phyloP scores from a whole-genome alignment of 2,888 invertebrate species.

The Dromius quadrimaculatus region DNA sequence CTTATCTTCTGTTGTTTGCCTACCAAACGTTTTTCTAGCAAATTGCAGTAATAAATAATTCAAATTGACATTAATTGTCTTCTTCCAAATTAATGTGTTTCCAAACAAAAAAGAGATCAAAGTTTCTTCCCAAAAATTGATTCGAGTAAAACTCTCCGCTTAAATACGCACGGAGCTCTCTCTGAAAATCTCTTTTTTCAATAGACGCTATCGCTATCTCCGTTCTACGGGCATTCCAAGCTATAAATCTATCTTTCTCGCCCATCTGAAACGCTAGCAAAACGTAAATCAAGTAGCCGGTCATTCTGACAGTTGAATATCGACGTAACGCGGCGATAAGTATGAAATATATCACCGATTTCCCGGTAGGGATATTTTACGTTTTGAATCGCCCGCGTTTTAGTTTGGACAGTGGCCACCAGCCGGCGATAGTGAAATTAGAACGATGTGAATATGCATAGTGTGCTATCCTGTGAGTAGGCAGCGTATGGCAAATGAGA shows the following conservation, averaged over 20 bases:
- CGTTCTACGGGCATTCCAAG: background rate
- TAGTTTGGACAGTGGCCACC: background rate
- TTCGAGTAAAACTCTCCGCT: conserved; percentile 6
- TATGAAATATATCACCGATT: conserved; percentile 44
- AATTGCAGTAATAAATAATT: too few relatives aligned
- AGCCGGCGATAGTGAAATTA: conserved; percentile 6
- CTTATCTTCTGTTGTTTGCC: too few relatives aligned
- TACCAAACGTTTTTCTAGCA: too few relatives aligned
- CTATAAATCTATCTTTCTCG: conserved; percentile 34
- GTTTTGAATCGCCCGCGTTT: conserved; percentile 28
- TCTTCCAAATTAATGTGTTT: background rate
- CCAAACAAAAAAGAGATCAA: conserved; percentile 9
- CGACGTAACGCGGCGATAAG: conserved; percentile 38
- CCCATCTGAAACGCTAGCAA: conserved; percentile 43
- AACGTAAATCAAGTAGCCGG: conserved; percentile 42
- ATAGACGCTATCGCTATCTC: conserved; percentile 32
- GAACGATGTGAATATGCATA: background rate
- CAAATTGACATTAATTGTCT: background rate
- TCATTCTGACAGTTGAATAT: conserved; percentile 40
- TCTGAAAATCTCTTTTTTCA: conserved; percentile 29
- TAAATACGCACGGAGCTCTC: conserved; percentile 21
- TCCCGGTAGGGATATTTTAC: background rate
- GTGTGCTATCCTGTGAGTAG: too few relatives aligned
- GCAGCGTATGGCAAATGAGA: too few relatives aligned
- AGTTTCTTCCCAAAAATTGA: conserved; percentile 4